These are phyloP conservation scores for Rotaria socialis DNA, from an alignment of 2,888 invertebrate genomes.

Conservation along the genomic window DNA sequence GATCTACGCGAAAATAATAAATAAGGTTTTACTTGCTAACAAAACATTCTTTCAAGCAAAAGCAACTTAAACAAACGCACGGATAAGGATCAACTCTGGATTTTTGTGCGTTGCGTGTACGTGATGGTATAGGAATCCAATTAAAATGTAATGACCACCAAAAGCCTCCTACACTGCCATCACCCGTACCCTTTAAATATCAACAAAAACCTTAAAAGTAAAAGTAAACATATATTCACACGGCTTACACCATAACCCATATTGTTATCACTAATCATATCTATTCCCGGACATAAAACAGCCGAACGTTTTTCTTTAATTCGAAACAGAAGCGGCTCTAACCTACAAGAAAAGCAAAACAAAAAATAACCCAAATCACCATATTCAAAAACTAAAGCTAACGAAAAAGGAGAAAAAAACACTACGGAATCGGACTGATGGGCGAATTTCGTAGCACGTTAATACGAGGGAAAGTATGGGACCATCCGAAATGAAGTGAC, in stretches of 20 bases:
- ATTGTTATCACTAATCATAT: conserved; percentile 78
- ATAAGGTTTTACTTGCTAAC: not conserved
- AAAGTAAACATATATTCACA: not conserved
- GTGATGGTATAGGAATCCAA: conserved; percentile 43
- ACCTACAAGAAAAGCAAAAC: conserved; percentile 59
- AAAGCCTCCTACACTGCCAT: not conserved
- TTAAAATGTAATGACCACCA: conserved; percentile 56
- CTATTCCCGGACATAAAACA: conserved; percentile 87
- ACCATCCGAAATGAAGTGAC: conserved; percentile 56
- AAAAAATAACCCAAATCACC: not conserved
- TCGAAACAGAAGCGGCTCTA: conserved; percentile 79
- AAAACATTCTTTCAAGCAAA: not conserved
- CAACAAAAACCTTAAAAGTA: not conserved
- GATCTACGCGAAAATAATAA: conserved; percentile 62
- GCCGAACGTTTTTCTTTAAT: conserved; percentile 75
- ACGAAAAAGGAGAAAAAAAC: not conserved
- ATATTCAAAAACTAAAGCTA: not conserved
- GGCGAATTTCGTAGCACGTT: not conserved
- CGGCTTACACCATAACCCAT: conserved; percentile 65
- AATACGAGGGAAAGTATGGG: conserved; percentile 32
- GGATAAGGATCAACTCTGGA: not conserved
- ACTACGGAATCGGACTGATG: conserved; percentile 34
- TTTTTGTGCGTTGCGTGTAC: conserved; percentile 5
- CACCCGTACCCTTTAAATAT: conserved; percentile 47
- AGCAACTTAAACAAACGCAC: not conserved